Conservation (phyloP, 2,113 vertebrate genomes). For the Brienomyrus longianalis region DNA sequence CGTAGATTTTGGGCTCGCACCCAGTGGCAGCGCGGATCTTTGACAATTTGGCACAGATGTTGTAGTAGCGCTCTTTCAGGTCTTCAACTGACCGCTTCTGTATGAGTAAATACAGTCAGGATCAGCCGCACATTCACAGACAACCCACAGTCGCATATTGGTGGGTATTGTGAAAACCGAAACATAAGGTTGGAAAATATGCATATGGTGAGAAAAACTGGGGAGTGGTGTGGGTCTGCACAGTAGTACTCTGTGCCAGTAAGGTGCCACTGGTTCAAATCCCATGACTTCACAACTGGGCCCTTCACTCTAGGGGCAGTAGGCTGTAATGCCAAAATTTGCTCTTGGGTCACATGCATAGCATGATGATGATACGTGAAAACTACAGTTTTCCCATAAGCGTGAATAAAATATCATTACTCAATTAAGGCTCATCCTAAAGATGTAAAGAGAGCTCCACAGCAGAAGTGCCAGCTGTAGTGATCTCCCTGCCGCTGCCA, state of each 20-base stretch:
- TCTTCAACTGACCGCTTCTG: slow-evolving; percentile 95
- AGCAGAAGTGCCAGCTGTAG: background rate
- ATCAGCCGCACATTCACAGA: background rate
- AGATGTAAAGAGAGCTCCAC: background rate
- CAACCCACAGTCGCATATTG: background rate
- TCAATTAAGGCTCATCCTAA: background rate
- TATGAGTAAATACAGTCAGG: background rate
- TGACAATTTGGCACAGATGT: slow-evolving; percentile 88
- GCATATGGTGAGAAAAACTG: background rate
- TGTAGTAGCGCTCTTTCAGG: slow-evolving; percentile 92
- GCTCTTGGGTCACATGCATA: background rate
- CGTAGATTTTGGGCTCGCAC: slow-evolving; percentile 78
- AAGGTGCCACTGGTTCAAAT: background rate
- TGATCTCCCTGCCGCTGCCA: background rate
- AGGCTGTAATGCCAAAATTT: no score
- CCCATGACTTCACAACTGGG: background rate
- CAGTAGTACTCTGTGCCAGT: no score
- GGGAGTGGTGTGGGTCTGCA: background rate
- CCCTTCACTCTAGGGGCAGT: no score
- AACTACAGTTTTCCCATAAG: background rate
- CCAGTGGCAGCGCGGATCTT: slow-evolving; percentile 83
- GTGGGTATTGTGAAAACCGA: background rate
- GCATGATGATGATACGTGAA: background rate
- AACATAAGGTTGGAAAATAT: background rate
- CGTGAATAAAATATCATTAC: background rate